Conservation (phyloP, 2,888 invertebrate genomes). For the Oeneis ivallda region DNA sequence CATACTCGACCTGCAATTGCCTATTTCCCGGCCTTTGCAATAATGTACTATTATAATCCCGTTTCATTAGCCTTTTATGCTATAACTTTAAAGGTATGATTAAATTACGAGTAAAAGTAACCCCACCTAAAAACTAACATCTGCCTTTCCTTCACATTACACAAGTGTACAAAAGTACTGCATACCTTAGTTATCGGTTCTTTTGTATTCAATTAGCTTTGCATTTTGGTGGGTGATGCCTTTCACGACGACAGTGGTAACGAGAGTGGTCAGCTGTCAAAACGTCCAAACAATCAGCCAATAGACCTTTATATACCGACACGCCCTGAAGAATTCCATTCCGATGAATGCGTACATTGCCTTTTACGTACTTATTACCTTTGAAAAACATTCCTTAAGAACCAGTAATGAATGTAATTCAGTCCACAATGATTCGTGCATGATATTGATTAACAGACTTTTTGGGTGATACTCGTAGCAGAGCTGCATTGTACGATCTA, state of each 20-base stretch:
- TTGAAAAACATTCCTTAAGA: background rate
- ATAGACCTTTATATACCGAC: constrained; percentile 45
- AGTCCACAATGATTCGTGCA: constrained; percentile 14
- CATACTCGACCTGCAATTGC: too few species aligned
- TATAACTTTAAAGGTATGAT: background rate
- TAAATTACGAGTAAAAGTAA: background rate
- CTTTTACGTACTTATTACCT: background rate
- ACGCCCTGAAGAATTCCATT: constrained; percentile 34
- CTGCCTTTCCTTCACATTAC: constrained; percentile 54
- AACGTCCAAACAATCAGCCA: constrained; percentile 79
- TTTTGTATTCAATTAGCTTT: constrained; percentile 82
- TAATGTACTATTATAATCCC: background rate
- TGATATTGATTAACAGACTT: constrained; percentile 24
- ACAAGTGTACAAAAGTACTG: constrained; percentile 61
- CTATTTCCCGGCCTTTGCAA: too few species aligned
- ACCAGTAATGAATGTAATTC: constrained; percentile 46
- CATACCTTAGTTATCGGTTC: constrained; percentile 74
- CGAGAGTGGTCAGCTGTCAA: constrained; percentile 81
- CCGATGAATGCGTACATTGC: constrained; percentile 25
- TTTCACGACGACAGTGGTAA: constrained; percentile 79
- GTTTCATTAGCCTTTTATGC: background rate
- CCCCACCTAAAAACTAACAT: constrained; percentile 34
- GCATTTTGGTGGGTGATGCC: constrained; percentile 78
- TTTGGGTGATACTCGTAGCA: constrained; percentile 46
- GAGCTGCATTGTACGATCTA: constrained; percentile 72